These are phyloP conservation scores for Calliphora vicina DNA, from an alignment of 1,140 invertebrate species.

Conservation along the genomic window DNA sequence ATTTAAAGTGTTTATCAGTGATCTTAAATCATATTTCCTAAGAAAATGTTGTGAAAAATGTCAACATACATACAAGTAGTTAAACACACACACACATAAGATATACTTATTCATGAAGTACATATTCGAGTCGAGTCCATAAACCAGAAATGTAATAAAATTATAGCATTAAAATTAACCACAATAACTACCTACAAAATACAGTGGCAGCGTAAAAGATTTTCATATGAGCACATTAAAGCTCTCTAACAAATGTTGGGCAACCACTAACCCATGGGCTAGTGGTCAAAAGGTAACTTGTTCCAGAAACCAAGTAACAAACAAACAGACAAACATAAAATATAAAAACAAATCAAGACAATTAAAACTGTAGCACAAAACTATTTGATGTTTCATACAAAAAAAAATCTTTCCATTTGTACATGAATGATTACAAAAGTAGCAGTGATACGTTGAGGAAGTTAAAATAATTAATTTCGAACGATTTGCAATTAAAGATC, in stretches of 20 bases:
- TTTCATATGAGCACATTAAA: neutral
- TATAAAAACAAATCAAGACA: constrained; percentile 8
- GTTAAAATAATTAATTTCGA: neutral
- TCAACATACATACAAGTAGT: neutral
- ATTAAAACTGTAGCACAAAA: neutral
- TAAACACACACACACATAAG: too few relatives aligned
- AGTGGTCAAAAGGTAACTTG: constrained; percentile 30
- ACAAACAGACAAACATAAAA: neutral
- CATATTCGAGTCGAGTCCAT: neutral
- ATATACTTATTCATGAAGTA: neutral
- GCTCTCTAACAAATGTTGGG: neutral
- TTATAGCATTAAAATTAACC: neutral
- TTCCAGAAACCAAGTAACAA: constrained; percentile 15
- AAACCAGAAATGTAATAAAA: constrained; percentile 17
- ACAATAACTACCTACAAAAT: neutral
- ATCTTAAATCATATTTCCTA: constrained; percentile 6
- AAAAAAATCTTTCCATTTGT: too few relatives aligned
- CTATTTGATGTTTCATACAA: neutral
- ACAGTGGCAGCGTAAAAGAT: neutral
- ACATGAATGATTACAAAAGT: neutral
- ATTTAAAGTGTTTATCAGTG: neutral
- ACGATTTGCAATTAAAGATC: too few relatives aligned
- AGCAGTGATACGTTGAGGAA: neutral
- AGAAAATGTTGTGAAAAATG: constrained; percentile 17
- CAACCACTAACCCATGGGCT: neutral